Evolutionary conservation across 23 tunicate genomes (phyloP).

Genomic region (Styela plicata): DNA sequence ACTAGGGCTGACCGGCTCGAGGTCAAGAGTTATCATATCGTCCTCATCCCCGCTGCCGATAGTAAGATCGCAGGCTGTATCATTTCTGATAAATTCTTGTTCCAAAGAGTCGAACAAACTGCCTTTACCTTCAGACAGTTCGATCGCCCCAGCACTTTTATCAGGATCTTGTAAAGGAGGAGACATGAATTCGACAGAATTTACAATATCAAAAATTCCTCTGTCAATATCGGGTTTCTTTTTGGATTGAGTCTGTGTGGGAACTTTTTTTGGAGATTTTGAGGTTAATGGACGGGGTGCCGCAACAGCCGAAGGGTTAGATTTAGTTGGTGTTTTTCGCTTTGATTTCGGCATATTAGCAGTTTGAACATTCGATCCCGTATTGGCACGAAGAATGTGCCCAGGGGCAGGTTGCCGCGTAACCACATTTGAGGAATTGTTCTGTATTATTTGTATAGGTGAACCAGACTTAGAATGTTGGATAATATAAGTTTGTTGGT

Average conservation of each 20-base stretch:
- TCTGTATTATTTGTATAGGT: background rate
- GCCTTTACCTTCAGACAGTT: constrained; percentile 3
- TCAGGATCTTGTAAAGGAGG: constrained; percentile 39
- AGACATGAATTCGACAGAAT: constrained; percentile 46
- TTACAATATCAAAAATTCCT: constrained; percentile 25
- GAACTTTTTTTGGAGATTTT: background rate
- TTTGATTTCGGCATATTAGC: background rate
- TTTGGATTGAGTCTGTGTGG: background rate
- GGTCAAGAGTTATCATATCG: constrained; percentile 68
- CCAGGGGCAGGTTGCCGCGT: background rate
- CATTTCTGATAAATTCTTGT: constrained; percentile 23
- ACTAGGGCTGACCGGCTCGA: constrained; percentile 70
- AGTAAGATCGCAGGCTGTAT: constrained; percentile 12
- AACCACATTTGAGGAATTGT: background rate
- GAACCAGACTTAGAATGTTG: background rate
- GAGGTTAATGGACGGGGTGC: background rate
- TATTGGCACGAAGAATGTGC: background rate
- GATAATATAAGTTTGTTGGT: constrained; percentile 12
- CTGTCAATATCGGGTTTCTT: constrained; percentile 20
- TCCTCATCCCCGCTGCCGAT: constrained; percentile 56
- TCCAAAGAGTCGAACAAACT: constrained; percentile 36
- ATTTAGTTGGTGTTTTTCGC: background rate
- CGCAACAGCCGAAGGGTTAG: background rate
- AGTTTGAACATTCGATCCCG: background rate
- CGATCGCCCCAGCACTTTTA: background rate